Conservation (phyloP, 2,888 invertebrate genomes). For the Harpalus rufipes region DNA sequence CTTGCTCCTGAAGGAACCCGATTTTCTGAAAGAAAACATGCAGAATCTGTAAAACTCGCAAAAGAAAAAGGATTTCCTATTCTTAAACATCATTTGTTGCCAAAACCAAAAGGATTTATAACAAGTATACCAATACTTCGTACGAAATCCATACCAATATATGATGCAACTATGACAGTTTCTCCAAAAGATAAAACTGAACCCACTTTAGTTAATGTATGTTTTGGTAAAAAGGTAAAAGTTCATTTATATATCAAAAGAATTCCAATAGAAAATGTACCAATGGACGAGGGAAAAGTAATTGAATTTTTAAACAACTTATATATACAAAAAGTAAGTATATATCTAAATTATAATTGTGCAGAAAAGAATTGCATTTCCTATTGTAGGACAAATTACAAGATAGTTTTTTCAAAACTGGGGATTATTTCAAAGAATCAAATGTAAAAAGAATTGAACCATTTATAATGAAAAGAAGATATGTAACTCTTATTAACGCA, state of each 20-base stretch:
- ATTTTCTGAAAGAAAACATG: constrained; percentile 91
- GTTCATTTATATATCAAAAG: constrained; percentile 89
- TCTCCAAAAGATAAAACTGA: constrained; percentile 82
- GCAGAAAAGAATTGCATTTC: constrained; percentile 13
- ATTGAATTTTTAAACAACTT: constrained; percentile 90
- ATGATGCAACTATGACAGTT: constrained; percentile 89
- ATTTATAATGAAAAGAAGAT: constrained; percentile 81
- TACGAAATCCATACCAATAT: constrained; percentile 89
- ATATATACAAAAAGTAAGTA: constrained; percentile 87
- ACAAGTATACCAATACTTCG: constrained; percentile 90
- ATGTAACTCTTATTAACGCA: constrained; percentile 85
- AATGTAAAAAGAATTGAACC: constrained; percentile 83
- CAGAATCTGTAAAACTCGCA: constrained; percentile 92
- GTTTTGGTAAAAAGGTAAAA: constrained; percentile 85
- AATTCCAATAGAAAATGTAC: constrained; percentile 89
- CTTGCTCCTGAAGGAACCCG: constrained; percentile 91
- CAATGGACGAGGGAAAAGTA: constrained; percentile 85
- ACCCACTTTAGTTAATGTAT: constrained; percentile 87
- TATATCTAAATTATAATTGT: background rate
- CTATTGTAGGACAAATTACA: constrained; percentile 83
- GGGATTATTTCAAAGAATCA: constrained; percentile 88
- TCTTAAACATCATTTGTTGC: constrained; percentile 93
- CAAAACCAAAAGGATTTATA: constrained; percentile 96
- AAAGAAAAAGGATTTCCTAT: constrained; percentile 89
- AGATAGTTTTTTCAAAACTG: constrained; percentile 86